Evolutionary conservation across 2,888 invertebrate species (phyloP).

Genomic region (Sinodicranocentrus sp.): DNA sequence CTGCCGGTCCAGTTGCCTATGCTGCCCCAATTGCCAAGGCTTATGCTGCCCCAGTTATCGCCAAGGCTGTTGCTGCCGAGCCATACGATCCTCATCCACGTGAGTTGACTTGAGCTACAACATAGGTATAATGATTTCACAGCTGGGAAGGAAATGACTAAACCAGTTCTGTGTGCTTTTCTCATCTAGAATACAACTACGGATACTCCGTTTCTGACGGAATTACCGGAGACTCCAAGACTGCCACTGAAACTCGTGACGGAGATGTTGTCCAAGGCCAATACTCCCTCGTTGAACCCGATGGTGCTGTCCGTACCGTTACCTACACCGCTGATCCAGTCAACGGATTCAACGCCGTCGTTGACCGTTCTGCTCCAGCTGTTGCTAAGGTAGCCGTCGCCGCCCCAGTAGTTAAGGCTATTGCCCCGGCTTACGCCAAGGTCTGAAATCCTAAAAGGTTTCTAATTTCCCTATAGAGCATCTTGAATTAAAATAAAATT

Average conservation of each 20-base stretch:
- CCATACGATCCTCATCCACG: conserved; percentile 56
- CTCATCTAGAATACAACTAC: conserved; percentile 73
- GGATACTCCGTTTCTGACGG: conserved; percentile 72
- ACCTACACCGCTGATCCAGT: conserved; percentile 73
- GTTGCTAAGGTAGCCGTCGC: conserved; percentile 73
- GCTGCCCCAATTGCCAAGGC: conserved; percentile 39
- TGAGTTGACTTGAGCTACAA: too few species aligned
- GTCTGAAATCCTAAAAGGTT: conserved; percentile 68
- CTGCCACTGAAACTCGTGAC: conserved; percentile 68
- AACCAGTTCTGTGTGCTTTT: too few species aligned
- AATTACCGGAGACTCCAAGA: conserved; percentile 71
- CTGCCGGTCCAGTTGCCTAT: conserved; percentile 40
- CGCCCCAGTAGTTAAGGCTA: conserved; percentile 64
- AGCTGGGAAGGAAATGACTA: too few species aligned
- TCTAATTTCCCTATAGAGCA: background rate
- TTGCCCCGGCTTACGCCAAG: conserved; percentile 72
- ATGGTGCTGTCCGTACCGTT: conserved; percentile 71
- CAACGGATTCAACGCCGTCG: conserved; percentile 70
- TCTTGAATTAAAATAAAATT: conserved; percentile 71
- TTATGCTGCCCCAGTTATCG: conserved; percentile 61
- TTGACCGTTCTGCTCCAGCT: conserved; percentile 61
- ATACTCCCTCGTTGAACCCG: conserved; percentile 73
- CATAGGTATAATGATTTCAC: too few species aligned
- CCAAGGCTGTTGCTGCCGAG: conserved; percentile 65
- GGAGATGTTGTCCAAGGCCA: conserved; percentile 73